Evolutionary conservation across 2,888 invertebrate genomes (phyloP), one percentile per base, ranked within the genome.

Genomic region (Clitarchus hookeri): DNA sequence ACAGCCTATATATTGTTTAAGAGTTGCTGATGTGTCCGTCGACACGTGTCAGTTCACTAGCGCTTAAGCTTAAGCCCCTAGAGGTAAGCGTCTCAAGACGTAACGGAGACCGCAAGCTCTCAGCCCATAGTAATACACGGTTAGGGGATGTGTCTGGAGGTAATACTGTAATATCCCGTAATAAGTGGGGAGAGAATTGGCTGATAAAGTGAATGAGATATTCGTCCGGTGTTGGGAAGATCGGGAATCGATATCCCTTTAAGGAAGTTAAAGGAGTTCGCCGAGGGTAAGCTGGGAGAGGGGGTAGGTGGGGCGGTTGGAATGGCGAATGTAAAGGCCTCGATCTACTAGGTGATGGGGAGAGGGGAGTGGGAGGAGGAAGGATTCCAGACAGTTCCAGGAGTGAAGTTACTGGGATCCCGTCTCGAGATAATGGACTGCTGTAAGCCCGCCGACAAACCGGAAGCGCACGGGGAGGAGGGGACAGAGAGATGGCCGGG

Each of bases 191-290:
- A 65, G 65, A 23, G 65, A 65, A 65, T 65, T 19, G 65, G 65
- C 65, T 65, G 65, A 65, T 65, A 65, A 65, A 65, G 65, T 65
- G 65, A 65, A 65, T 65, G 65, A 65, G 65, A 65, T 65, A 65
- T 65, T 65, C 65, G 65, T n/a, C 65, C 65, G 65, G n/a, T 65
- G 65, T 65, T 65, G 13, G 65, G n/a, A 19, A 19, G 65, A 65
- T 65, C 65, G 65, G 65, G 65, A 65, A 65, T 65, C 65, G 65
- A 65, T 65, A 65, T 65, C 65, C 65, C 65, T 65, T 65, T 65
- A 65, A 65, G 65, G 65, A 65, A 65, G 65, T 65, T 65, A 65
- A 65, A 65, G 65, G 65, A 65, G 65, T 65, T 65, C 23, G 65
- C 8, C 19, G 65, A 3, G 19, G 65, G 65, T 1, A n/a, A 65